Evolutionary conservation across 1,140 invertebrate genomes (phyloP), one percentile per base, ranked within the genome.

Genomic region (Muscidifurax raptorellus): DNA sequence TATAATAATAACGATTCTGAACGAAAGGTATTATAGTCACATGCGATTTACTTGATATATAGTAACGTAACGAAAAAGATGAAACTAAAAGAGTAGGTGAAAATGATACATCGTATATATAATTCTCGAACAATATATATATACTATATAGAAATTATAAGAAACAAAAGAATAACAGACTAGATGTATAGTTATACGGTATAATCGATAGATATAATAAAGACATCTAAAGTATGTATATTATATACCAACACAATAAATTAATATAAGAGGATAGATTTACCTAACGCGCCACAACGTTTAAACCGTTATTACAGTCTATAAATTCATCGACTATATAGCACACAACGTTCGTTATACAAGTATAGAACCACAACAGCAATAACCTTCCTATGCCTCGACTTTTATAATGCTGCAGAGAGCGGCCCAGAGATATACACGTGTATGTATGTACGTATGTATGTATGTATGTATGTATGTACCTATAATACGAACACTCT

Each of bases 1-100:
- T 44, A 4, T 80, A 71, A 83, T 83, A 85, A 83, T 81, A 82
- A 88, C 82, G 81, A 86, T 85, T 81, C 66, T 66, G 64, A 85
- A 77, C 71, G 74, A 81, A 85, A 85, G 25, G 52, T 59, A 59
- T 13, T 12, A 12, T 47, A 47, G 52, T 80, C 40, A 32, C 83
- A 85, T 85, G 83, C 83, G 18, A 80, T 66, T 84, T 81, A 85
- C 72, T 36, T 80, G 69, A 9, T 67, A 75, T 18, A 52, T 72
- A 36, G 69, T 64, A 66, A 59, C 59, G 0, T 78, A 79, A 32
- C 27, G n/a, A n/a, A 69, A 27, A 69, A 69, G 66, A 69, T 69
- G 66, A 30, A 69, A 69, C 66, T 13, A 69, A 69, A n/a, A 22
- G n/a, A 15, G n/a, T n/a, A 13, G 66, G 22, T 15, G 5, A 9